Base-by-base conservation (phyloP, 2,888 invertebrate genomes). In the Maniola hyperantus region DNA sequence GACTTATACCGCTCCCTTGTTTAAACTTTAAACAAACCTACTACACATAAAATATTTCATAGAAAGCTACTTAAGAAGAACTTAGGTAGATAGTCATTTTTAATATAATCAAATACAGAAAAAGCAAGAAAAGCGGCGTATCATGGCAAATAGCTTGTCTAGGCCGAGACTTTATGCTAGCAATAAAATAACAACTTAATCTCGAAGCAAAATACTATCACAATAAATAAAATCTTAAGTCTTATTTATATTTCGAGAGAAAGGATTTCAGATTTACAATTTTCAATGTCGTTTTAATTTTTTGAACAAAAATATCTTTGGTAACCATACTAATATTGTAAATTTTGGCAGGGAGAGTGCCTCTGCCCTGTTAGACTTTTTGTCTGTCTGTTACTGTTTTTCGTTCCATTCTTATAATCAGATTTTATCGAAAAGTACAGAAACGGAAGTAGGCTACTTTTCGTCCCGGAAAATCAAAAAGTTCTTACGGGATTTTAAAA, bases 271-370 rank as follows among this genome's bases (percentile, higher is more conserved):
- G 50, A 36, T 51, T 50, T 42, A 53, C 36, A 50, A n/a, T 60
- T 36, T 48, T 36, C 60, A 60, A 60, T 60, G 60, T 48, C 50
- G n/a, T 54, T 59, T 58, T 44, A 58, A 58, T 44, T 44, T 44
- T 46, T n/a, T n/a, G n/a, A n/a, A n/a, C n/a, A n/a, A n/a, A n/a
- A n/a, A n/a, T n/a, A n/a, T n/a, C n/a, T n/a, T n/a, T n/a, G n/a
- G n/a, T n/a, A n/a, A n/a, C n/a, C n/a, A n/a, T n/a, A n/a, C n/a
- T n/a, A n/a, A n/a, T n/a, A n/a, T n/a, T n/a, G n/a, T n/a, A n/a
- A n/a, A n/a, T n/a, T n/a, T n/a, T n/a, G n/a, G n/a, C n/a, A n/a
- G 26, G 1, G 26, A 26, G 4, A 26, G 26, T 26, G 26, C 26
- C 2, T 1, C 26, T 26, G 26, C 26, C 26, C 26, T 26, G 26